Percentiles rank a stretch among this genome's conserved stretches.
phyloP scores from a whole-genome alignment of 2,113 vertebrate species.

The Sinocyclocheilus anshuiensis region DNA sequence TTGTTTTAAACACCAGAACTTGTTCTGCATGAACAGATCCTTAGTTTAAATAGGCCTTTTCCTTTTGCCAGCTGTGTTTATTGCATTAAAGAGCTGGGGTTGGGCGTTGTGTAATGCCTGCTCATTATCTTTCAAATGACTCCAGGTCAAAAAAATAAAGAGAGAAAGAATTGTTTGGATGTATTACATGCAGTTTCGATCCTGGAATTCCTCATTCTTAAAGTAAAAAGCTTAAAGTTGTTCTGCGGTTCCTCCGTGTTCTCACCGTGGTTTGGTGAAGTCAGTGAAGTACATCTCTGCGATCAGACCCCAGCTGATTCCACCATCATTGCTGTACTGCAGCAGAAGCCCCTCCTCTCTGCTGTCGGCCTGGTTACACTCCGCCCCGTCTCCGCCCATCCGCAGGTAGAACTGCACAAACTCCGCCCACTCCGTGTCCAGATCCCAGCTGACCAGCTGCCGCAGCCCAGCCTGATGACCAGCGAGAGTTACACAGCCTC shows the following conservation, averaged over 20 bases:
- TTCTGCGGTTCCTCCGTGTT: not conserved
- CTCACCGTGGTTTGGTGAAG: slow-evolving; percentile 90
- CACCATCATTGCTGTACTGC: slow-evolving; percentile 95
- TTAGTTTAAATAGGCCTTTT: not conserved
- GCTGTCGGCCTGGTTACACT: slow-evolving; percentile 93
- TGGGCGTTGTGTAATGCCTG: not conserved
- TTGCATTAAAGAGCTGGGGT: not conserved
- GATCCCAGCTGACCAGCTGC: slow-evolving; percentile 91
- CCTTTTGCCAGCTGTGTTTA: not conserved
- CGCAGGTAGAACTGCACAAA: slow-evolving; percentile 98
- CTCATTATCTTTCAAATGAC: not conserved
- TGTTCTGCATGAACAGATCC: no score
- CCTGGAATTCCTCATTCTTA: not conserved
- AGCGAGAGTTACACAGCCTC: not conserved
- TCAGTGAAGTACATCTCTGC: slow-evolving; percentile 99
- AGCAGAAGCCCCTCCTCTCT: slow-evolving; percentile 93
- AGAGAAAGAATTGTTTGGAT: no score
- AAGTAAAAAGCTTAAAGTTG: not conserved
- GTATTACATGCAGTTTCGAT: not conserved
- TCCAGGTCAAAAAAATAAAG: not conserved
- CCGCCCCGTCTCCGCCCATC: slow-evolving; percentile 87
- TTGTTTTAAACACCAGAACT: no score
- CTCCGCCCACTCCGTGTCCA: slow-evolving; percentile 97
- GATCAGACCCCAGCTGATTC: slow-evolving; percentile 94
- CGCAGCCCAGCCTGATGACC: slow-evolving; percentile 86